A percentile compares a stretch with the other conserved stretches of the same genome.
phyloP scores from a whole-genome alignment of 2,797 vertebrate genomes.

The Myripristis jacobus region DNA sequence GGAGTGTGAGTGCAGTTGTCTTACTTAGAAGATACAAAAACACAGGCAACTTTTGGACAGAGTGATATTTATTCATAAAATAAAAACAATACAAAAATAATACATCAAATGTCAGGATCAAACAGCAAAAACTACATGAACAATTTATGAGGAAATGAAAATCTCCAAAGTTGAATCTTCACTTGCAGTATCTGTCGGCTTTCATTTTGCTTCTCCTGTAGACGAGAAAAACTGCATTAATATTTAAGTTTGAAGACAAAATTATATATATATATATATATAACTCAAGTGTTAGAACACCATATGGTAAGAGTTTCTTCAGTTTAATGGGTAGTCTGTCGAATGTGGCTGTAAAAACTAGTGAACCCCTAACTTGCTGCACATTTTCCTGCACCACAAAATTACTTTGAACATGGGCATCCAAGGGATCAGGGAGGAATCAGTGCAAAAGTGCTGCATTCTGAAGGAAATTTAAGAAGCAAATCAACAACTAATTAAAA shows the following conservation, averaged over 20 bases:
- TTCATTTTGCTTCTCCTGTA: constrained; percentile 96
- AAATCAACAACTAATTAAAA: too few species aligned
- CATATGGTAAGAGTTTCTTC: too few species aligned
- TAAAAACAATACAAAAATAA: constrained; percentile 26
- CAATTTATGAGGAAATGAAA: constrained; percentile 15
- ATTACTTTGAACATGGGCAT: too few species aligned
- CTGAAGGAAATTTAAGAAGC: too few species aligned
- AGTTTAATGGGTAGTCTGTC: neutral
- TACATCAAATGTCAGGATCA: constrained; percentile 7
- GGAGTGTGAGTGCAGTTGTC: too few species aligned
- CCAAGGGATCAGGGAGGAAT: too few species aligned
- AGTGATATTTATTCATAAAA: constrained; percentile 61
- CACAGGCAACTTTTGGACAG: constrained; percentile 9
- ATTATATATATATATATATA: too few species aligned
- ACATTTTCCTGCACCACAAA: too few species aligned
- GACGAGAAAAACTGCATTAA: constrained; percentile 36
- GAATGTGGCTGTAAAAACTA: too few species aligned
- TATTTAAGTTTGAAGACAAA: neutral
- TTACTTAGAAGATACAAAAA: constrained; percentile 6
- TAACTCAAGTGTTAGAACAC: neutral
- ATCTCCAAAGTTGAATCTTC: constrained; percentile 59
- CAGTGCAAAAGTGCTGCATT: too few species aligned
- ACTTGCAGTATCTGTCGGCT: constrained; percentile 98
- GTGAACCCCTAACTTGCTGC: too few species aligned
- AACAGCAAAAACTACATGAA: constrained; percentile 34